Percentiles rank a stretch among this genome's conserved stretches.
phyloP scores from a whole-genome alignment of 2,888 invertebrate species.

The Aspidapion aeneum region DNA sequence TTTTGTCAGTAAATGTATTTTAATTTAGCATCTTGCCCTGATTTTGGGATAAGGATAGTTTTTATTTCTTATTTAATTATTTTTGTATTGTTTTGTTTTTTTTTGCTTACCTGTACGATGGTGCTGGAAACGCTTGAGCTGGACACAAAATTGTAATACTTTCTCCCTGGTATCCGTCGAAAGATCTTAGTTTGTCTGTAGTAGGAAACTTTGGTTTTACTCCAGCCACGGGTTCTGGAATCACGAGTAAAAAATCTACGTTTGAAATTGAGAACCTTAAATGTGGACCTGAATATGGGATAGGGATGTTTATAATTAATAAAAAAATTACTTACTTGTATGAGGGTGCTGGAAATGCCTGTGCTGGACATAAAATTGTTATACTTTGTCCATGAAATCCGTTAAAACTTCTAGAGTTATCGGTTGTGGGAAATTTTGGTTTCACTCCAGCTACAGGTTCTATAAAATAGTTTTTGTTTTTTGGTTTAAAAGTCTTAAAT shows the following conservation, averaged over 20 bases:
- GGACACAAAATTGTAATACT: slow-evolving; percentile 57
- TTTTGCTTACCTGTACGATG: slow-evolving; percentile 44
- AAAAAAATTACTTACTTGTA: slow-evolving; percentile 41
- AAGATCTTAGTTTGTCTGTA: slow-evolving; percentile 40
- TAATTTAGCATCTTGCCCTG: neutral
- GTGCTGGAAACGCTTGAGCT: slow-evolving; percentile 67
- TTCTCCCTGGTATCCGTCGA: slow-evolving; percentile 32
- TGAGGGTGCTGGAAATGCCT: slow-evolving; percentile 65
- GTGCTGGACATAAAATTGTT: slow-evolving; percentile 61
- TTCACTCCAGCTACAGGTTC: slow-evolving; percentile 51
- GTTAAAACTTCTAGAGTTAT: slow-evolving; percentile 39
- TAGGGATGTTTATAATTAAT: too few relatives aligned
- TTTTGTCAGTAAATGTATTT: neutral
- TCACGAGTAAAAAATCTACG: neutral
- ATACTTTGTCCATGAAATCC: slow-evolving; percentile 38
- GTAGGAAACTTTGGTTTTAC: slow-evolving; percentile 50
- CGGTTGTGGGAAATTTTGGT: slow-evolving; percentile 48
- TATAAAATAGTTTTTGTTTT: slow-evolving; percentile 27
- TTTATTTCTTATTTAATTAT: too few relatives aligned
- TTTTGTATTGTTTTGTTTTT: too few relatives aligned
- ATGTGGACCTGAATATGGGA: neutral
- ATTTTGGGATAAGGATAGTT: neutral
- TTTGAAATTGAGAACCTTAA: too few relatives aligned
- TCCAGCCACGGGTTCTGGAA: slow-evolving; percentile 50
- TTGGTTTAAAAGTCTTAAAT: too few relatives aligned